These are phyloP conservation scores for Macroramphosus scolopax DNA, from an alignment of 2,797 vertebrate species.

Conservation along the genomic window DNA sequence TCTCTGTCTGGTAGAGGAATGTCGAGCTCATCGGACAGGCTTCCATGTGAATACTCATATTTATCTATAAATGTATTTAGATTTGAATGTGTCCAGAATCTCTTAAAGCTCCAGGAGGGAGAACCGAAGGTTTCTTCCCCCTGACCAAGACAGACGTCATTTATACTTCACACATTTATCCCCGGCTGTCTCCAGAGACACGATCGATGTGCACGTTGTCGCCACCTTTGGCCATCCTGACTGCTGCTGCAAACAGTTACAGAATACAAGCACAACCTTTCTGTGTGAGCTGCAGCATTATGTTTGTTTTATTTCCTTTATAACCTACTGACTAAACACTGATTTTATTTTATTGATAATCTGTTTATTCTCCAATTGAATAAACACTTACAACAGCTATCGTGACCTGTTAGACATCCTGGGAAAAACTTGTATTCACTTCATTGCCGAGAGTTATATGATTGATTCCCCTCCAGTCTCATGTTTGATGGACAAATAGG, in stretches of 20 bases:
- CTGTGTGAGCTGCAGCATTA: too few species aligned
- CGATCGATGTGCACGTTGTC: too few species aligned
- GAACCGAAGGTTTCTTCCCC: neutral
- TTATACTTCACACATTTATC: slow-evolving; percentile 30
- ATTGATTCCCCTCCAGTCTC: neutral
- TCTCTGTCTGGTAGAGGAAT: slow-evolving; percentile 10
- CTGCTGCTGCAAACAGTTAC: too few species aligned
- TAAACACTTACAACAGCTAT: too few species aligned
- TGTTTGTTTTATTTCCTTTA: too few species aligned
- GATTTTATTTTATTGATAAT: too few species aligned
- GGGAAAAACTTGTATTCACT: neutral
- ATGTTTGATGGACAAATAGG: neutral
- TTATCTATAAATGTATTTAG: slow-evolving; percentile 40
- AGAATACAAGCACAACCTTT: too few species aligned
- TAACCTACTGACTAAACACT: too few species aligned
- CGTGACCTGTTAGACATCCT: slow-evolving; percentile 7
- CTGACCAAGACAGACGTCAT: slow-evolving; percentile 10
- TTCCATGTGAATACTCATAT: slow-evolving; percentile 48
- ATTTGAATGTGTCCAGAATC: slow-evolving; percentile 31
- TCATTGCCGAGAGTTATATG: neutral
- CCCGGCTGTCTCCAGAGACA: too few species aligned
- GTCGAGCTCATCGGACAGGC: slow-evolving; percentile 17
- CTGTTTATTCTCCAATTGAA: too few species aligned
- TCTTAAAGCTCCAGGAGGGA: slow-evolving; percentile 14
- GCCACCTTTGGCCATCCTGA: too few species aligned